phyloP scores from a whole-genome alignment of 2,113 vertebrate genomes.

The Ptilonorhynchus violaceus region DNA sequence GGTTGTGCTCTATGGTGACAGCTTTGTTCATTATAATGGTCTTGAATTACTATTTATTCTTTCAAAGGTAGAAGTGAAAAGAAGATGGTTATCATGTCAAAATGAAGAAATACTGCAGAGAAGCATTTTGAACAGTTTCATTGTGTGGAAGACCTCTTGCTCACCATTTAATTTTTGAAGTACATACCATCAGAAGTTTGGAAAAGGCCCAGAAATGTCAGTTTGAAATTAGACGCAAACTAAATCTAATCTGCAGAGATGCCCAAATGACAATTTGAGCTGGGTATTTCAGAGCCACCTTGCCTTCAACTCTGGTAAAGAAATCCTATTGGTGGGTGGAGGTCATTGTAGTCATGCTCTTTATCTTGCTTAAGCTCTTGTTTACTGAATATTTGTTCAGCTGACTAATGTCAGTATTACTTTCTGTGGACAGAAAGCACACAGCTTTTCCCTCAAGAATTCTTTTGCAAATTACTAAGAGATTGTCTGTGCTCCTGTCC shows the following conservation, averaged over 20 bases:
- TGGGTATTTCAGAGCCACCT: not conserved
- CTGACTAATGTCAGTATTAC: not conserved
- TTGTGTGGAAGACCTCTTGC: not conserved
- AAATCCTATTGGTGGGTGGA: not conserved
- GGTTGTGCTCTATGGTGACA: not conserved
- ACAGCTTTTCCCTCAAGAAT: not conserved
- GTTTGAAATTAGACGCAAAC: not conserved
- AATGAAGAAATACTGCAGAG: not conserved
- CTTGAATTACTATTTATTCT: not conserved
- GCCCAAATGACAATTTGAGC: not conserved
- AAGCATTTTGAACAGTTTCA: not conserved
- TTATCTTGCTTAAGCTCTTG: not conserved
- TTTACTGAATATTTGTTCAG: not conserved
- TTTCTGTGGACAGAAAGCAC: not conserved
- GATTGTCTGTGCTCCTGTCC: not conserved
- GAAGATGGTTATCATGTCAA: not conserved
- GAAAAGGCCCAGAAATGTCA: slow-evolving; percentile 1
- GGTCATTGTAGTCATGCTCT: not conserved
- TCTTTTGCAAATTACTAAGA: not conserved
- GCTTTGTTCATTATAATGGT: not conserved
- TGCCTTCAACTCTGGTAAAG: not conserved
- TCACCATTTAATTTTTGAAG: not conserved
- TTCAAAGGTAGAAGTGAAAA: not conserved
- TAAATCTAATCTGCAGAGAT: not conserved
- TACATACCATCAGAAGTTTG: not conserved